Evolutionary conservation across 2,113 vertebrate species (phyloP).

Genomic region (Lophochroa leadbeateri): DNA sequence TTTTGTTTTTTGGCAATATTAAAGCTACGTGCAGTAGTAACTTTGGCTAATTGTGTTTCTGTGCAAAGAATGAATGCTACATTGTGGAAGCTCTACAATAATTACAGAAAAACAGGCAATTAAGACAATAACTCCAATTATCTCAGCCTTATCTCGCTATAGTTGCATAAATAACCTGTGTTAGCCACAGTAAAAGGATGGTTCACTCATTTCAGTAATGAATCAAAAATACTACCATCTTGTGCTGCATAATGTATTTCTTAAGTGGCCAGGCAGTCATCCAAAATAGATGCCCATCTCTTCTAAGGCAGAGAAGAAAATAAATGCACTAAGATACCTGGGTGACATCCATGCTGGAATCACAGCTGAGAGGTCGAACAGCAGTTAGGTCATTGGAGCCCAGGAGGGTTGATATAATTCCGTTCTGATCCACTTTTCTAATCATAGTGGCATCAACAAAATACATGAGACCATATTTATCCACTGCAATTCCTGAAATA

Average conservation of each 20-base stretch:
- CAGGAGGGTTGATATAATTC: conserved; percentile 97
- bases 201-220: neutral
- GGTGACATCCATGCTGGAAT: conserved; percentile 96
- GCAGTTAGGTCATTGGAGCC: conserved; percentile 97
- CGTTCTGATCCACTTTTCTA: conserved; percentile 98
- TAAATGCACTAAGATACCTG: conserved; percentile 80
- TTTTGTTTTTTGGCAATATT: conserved; percentile 19
- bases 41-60: conserved; percentile 56
- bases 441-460: conserved; percentile 99
- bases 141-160: conserved; percentile 29
- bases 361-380: conserved; percentile 87
- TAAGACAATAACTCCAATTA: conserved; percentile 66
- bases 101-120: conserved; percentile 70
- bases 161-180: conserved; percentile 53
- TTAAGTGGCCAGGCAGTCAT: conserved; percentile 38
- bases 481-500: conserved; percentile 91
- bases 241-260: neutral
- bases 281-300: conserved; percentile 21
- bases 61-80: conserved; percentile 42
- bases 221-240: conserved; percentile 13
- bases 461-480: conserved; percentile 98
- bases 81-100: conserved; percentile 61
- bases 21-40: conserved; percentile 44
- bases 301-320: conserved; percentile 26
- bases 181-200: conserved; percentile 30